Base-by-base conservation (phyloP, 35 echinoderm and acorn worm genomes). In the Stichopus chloronotus region DNA sequence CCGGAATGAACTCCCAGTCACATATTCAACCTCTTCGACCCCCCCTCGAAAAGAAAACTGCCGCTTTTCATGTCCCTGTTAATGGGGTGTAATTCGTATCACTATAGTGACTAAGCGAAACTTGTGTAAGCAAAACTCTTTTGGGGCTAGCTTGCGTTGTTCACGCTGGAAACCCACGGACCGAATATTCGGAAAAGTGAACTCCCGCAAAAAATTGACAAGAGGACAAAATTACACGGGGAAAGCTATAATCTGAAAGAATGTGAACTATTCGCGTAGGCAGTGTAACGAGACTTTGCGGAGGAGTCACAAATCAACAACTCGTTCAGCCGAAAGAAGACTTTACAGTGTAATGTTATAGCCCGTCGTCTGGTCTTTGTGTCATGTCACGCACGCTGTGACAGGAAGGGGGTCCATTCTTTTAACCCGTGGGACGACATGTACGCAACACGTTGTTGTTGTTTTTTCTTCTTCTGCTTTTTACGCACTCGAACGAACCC, bases 331-430 rank as follows among this genome's bases (percentile, higher is more conserved):
- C 6, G 22, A n/a, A 72, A 72, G 69, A 72, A 72, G 22, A 72
- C 69, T 72, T 19, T 72, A n/a, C 13, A n/a, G n/a, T 72, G 69
- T 72, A 72, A 72, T 72, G 17, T 72, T 72, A 72, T 72, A 4
- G 10, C 61, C 10, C 69, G 19, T n/a, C 14, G 19, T 72, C 69
- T 7, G 17, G 69, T n/a, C 19, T n/a, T 72, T 19, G 69, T 20
- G 13, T 72, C 22, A 20, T 72, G 69, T 72, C 69, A 72, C 69
- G 69, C 69, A 72, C 69, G 69, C 69, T 72, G 69, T 72, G 69
- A 72, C 22, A 72, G 69, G 17, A 72, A 72, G 69, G 69, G 69
- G 69, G 69, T 72, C 69, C 69, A 72, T 72, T 72, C 69, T 72
- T 16, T 72, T 72, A 72, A 20, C 69, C 69, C 19, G 69, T 72